These are phyloP conservation scores for Reticulitermes lucifugus DNA, from an alignment of 2,888 invertebrate genomes.

Conservation along the genomic window DNA sequence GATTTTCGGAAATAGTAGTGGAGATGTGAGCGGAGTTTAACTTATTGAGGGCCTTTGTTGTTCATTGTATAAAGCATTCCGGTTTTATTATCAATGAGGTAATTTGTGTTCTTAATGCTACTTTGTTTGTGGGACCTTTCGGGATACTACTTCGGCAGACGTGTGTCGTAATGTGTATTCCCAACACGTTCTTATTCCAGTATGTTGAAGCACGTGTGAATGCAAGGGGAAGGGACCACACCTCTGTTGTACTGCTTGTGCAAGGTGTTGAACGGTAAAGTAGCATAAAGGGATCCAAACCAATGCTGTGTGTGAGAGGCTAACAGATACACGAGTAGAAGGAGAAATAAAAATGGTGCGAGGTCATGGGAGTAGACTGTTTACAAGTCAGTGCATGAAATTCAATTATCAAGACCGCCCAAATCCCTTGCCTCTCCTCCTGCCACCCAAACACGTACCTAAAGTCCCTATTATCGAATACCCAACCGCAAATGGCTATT, in stretches of 20 bases:
- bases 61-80: too few relatives aligned
- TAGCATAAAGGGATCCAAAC: background rate
- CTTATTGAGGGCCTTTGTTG: too few relatives aligned
- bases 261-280: background rate
- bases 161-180: constrained; percentile 6
- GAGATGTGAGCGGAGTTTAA: too few relatives aligned
- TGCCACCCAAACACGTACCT: background rate
- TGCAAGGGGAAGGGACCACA: background rate
- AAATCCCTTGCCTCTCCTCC: background rate
- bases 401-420: constrained; percentile 18
- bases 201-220: constrained; percentile 15
- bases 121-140: background rate
- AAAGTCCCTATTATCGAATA: background rate
- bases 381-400: constrained; percentile 20
- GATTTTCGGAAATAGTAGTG: too few relatives aligned
- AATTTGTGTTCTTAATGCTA: too few relatives aligned
- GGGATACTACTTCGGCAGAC: background rate
- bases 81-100: too few relatives aligned
- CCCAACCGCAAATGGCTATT: constrained; percentile 6
- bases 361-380: background rate
- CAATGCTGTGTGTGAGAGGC: background rate
- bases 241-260: constrained; percentile 6
- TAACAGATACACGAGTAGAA: too few relatives aligned
- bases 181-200: background rate
- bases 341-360: background rate